Evolutionary conservation across 2,797 vertebrate species (phyloP), one percentile per base, ranked within the genome.

Genomic region (Hyperoplus lanceolatus): DNA sequence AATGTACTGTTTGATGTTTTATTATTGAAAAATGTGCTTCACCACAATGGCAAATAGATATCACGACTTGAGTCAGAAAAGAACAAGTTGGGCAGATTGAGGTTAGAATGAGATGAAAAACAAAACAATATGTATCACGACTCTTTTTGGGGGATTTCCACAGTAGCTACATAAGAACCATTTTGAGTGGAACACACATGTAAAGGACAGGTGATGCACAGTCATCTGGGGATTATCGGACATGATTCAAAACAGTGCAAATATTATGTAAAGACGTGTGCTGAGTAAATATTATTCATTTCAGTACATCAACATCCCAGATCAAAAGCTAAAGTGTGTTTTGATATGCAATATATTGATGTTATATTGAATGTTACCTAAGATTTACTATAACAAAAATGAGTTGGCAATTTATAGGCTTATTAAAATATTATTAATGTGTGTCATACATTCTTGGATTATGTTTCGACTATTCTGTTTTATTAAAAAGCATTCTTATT

Each of bases 141-240:
- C 71, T 79, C 43, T 65, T 64, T 46, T 21, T 21, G 29, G 90
- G 91, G 92, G 88, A 84, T 91, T 92, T 93, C 91, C 90, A 81
- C 75, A 69, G 57, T 12, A 43, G 58, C 41, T 72, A n/a, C 63
- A 77, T 38, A 8, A 63, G 45, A 65, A 70, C 48, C 73, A 41
- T 76, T 29, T 36, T 75, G 7, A 66, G 45, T 60, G 14, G 80
- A 75, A 80, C 77, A 87, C 64, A 16, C 18, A 29, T 29, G 29
- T 29, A 57, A 75, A 77, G 70, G 74, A 75, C 82, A 89, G 75
- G 82, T 91, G 75, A 80, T 91, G 85, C 77, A 53, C 18, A 86
- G 45, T 89, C 73, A 87, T 81, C 73, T 79, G 73, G 61, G 64
- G 38, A 69, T 72, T 59, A 49, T 84, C 16, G 68, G 29, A 60